Evolutionary conservation across 2,888 invertebrate species (phyloP).

Genomic region (Protula sp.): DNA sequence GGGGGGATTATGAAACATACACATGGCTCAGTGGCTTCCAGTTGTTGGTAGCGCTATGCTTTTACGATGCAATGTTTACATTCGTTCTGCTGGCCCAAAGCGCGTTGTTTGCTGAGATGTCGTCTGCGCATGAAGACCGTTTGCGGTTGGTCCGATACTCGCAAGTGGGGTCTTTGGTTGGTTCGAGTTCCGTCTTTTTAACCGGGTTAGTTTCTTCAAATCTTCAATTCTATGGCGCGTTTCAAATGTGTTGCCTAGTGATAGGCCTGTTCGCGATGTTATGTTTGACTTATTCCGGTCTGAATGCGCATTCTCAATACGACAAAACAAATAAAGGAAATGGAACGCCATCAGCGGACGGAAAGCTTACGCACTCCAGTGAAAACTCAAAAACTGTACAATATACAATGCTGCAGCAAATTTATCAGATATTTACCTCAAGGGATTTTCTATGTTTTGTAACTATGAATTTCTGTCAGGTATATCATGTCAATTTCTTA

Average conservation of each 20-base stretch:
- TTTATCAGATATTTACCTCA: conserved; percentile 34
- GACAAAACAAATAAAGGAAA: conserved; percentile 18
- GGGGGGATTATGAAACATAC: conserved; percentile 35
- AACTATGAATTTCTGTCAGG: conserved; percentile 38
- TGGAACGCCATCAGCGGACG: neutral
- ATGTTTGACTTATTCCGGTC: conserved; percentile 38
- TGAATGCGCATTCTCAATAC: conserved; percentile 34
- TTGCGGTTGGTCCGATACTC: conserved; percentile 48
- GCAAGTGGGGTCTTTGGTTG: conserved; percentile 33
- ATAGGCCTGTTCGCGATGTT: conserved; percentile 37
- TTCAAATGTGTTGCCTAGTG: conserved; percentile 12
- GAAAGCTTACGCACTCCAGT: neutral
- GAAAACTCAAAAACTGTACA: neutral
- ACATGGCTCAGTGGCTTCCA: conserved; percentile 52
- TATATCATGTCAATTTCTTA: conserved; percentile 34
- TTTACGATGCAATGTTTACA: conserved; percentile 55
- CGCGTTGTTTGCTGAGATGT: conserved; percentile 51
- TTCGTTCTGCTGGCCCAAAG: conserved; percentile 51
- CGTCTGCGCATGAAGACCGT: conserved; percentile 38
- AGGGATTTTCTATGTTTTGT: conserved; percentile 43
- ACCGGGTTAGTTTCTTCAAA: conserved; percentile 32
- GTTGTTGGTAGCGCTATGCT: conserved; percentile 50
- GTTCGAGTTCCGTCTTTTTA: conserved; percentile 26
- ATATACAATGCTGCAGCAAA: conserved; percentile 13
- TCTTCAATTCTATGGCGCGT: conserved; percentile 22